Evolutionary conservation across 2,113 vertebrate species (phyloP).

Genomic region (Tetrao urogallus): DNA sequence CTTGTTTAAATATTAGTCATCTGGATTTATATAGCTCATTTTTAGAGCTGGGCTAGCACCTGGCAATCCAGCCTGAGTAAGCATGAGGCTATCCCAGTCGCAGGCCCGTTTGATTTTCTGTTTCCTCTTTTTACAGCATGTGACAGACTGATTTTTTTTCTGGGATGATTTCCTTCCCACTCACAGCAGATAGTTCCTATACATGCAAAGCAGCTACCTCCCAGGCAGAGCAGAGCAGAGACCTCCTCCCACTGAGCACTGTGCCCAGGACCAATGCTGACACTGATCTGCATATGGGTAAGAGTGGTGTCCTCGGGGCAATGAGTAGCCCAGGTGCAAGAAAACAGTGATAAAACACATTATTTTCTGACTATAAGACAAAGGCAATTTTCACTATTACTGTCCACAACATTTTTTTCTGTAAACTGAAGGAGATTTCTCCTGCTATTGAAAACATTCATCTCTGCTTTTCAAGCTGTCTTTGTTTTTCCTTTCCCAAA

Average conservation of each 20-base stretch:
- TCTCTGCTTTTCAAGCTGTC: neutral
- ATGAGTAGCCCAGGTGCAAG: neutral
- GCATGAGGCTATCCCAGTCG: conserved; percentile 2
- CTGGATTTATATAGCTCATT: conserved; percentile 32
- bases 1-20: conserved; percentile 53
- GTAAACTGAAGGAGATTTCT: neutral
- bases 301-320: neutral
- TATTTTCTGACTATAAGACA: neutral
- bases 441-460: neutral
- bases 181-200: neutral
- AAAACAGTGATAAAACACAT: neutral
- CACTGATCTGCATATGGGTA: neutral
- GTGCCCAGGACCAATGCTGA: neutral
- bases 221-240: neutral
- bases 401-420: neutral
- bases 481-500: conserved; percentile 11
- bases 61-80: conserved; percentile 39
- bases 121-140: neutral
- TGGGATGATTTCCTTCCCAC: neutral
- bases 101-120: neutral
- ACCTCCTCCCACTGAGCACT: neutral
- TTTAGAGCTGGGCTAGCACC: conserved; percentile 35
- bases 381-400: conserved; percentile 6
- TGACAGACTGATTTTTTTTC: neutral
- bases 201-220: neutral